Evolutionary conservation across 2,888 invertebrate species (phyloP).

Genomic region (Drosophila cracens): DNA sequence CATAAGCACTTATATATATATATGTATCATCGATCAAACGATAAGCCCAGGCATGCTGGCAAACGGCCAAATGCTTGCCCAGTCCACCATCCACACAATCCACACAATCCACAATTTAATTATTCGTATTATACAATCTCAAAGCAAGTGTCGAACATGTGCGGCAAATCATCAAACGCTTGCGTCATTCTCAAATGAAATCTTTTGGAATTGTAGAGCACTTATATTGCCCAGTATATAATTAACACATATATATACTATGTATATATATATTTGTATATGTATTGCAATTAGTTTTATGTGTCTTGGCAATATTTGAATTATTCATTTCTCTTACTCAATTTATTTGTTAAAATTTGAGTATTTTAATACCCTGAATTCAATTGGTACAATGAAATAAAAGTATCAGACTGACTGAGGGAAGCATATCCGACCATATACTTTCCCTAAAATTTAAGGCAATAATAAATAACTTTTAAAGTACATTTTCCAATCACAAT

Average conservation of each 20-base stretch:
- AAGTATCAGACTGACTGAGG: background rate
- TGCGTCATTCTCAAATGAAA: constrained; percentile 38
- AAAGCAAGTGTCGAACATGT: constrained; percentile 45
- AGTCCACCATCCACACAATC: background rate
- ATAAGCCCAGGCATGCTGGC: constrained; percentile 49
- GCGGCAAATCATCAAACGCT: constrained; percentile 32
- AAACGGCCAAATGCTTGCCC: constrained; percentile 28
- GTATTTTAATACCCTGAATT: background rate
- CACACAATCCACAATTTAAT: constrained; percentile 7
- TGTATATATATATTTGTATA: background rate
- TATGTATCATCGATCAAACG: constrained; percentile 48
- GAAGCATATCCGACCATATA: background rate
- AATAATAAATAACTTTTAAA: background rate
- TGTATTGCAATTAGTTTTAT: background rate
- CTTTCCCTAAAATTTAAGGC: background rate
- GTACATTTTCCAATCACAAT: too few species aligned
- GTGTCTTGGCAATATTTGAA: background rate
- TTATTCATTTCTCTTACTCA: background rate
- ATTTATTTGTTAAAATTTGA: background rate
- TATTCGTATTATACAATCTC: constrained; percentile 3
- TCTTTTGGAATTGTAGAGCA: constrained; percentile 3
- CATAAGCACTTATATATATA: constrained; percentile 18
- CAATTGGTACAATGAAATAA: background rate
- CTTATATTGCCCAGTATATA: background rate
- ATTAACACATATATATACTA: background rate